Base-by-base conservation (phyloP, 2,797 vertebrate genomes). In the Bufotes viridis region DNA sequence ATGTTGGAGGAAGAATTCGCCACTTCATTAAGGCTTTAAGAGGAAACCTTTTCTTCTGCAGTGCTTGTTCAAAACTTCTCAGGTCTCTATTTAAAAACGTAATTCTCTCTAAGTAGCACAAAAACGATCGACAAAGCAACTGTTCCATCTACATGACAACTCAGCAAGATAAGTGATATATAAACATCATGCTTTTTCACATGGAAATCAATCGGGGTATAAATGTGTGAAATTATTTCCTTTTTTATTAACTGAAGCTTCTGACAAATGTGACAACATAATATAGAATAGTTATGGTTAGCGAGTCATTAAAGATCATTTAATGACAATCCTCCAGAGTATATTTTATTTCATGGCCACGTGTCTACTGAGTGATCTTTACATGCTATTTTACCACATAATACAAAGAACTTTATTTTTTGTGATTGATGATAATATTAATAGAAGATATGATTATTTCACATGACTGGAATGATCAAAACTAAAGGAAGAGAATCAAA, bases 1-100 rank as follows among this genome's bases (percentile, higher is more conserved):
- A 97, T 96, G 96, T 97, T 96, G 96, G 96, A 96, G 96, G 95
- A 97, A 96, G 96, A 96, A 96, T 95, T 96, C 95, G 94, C 96
- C 97, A 97, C 97, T 98, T 99, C 97, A 99, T 99, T 98, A 98
- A 96, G 95, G 94, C 96, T 97, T 98, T 97, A 98, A 96, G 96
- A 96, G 95, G 96, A 96, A 96, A 95, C 95, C 96, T 96, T 97
- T 97, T 97, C 96, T 97, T 97, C 95, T 96, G 93, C 93, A 93
- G 86, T 93, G 95, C 96, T 96, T 96, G 96, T 97, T 96, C 95
- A 96, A 96, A 97, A 98, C 95, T 96, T 95, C 96, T 96, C 95
- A 97, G 96, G 96, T 98, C 97, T 96, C 95, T 96, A 97, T 97
- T 98, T 97, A 97, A 98, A 97, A 96, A 96, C 95, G 93, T 97